phyloP scores from a whole-genome alignment of 2,797 vertebrate species.

The Eremophila alpestris region DNA sequence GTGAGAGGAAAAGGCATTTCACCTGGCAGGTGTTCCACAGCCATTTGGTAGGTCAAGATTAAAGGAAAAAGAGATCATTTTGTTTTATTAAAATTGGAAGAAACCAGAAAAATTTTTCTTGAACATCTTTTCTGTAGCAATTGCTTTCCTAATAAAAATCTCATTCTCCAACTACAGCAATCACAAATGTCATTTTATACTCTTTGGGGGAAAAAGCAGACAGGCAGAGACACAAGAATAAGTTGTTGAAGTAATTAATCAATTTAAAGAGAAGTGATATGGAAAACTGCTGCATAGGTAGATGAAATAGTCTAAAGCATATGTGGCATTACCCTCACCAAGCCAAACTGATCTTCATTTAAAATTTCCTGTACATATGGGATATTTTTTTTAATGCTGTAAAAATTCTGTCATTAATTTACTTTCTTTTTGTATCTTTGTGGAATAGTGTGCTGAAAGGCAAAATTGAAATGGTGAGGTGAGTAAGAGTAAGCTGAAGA shows the following conservation, averaged over 20 bases:
- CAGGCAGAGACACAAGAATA: background rate
- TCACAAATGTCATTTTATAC: background rate
- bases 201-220: background rate
- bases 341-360: background rate
- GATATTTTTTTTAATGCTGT: background rate
- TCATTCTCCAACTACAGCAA: background rate
- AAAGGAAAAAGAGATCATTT: slow-evolving; percentile 1
- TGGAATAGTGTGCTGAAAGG: background rate
- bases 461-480: background rate
- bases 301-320: background rate
- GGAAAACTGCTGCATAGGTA: background rate
- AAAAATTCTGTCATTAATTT: background rate
- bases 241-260: background rate
- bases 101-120: background rate
- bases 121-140: background rate
- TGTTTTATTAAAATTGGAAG: background rate
- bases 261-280: background rate
- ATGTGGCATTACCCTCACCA: background rate
- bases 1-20: slow-evolving; percentile 11
- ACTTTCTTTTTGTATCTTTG: background rate
- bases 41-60: background rate
- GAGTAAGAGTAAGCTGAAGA: background rate
- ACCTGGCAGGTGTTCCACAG: slow-evolving; percentile 6
- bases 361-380: background rate
- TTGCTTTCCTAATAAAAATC: background rate